These are phyloP conservation scores for Vanessa tameamea DNA, from an alignment of 1,140 invertebrate genomes.

Conservation along the genomic window DNA sequence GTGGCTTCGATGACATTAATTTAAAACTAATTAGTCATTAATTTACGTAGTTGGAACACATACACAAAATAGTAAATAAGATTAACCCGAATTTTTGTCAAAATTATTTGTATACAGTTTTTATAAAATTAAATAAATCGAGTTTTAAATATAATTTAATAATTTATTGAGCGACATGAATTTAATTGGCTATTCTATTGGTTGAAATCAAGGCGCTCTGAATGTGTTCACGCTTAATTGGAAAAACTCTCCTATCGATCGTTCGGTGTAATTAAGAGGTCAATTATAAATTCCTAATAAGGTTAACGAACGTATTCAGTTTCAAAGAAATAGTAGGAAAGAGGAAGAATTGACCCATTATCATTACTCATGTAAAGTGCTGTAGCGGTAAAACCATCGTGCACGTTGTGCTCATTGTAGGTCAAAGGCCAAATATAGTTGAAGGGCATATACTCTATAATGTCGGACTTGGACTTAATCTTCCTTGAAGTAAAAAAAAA, in stretches of 20 bases:
- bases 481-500: not conserved
- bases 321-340: slow-evolving; percentile 9
- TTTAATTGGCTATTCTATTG: not conserved
- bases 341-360: slow-evolving; percentile 19
- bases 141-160: not conserved
- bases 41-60: not conserved
- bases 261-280: slow-evolving; percentile 9
- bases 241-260: slow-evolving; percentile 2
- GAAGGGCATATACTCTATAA: slow-evolving; percentile 14
- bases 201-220: slow-evolving; percentile 6
- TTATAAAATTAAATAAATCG: not conserved
- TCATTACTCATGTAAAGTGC: slow-evolving; percentile 8
- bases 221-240: slow-evolving; percentile 2
- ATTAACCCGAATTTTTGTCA: not conserved
- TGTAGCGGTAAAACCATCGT: slow-evolving; percentile 5
- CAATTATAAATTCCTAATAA: slow-evolving; percentile 19
- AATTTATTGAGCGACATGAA: too few relatives aligned
- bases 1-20: not conserved
- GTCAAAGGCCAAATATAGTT: slow-evolving; percentile 25
- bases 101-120: not conserved
- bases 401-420: slow-evolving; percentile 8
- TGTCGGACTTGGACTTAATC: not conserved
- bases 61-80: not conserved
- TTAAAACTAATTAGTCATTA: not conserved
- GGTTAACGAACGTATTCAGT: slow-evolving; percentile 1